Conservation (phyloP, 2,113 vertebrate species). For the Blennius ocellaris region DNA sequence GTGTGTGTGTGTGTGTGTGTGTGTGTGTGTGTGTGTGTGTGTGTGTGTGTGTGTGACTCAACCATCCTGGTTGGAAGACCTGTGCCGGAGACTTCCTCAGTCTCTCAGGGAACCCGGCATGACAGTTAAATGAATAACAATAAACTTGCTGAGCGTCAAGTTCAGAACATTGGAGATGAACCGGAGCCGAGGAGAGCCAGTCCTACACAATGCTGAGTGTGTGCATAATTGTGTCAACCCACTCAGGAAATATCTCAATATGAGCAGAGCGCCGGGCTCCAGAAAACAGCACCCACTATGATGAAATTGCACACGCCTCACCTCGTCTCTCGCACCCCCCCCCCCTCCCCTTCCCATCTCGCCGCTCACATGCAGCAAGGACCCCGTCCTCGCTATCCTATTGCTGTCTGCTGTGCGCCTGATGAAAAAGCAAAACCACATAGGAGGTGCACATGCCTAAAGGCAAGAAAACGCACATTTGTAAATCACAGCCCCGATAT, state of each 20-base stretch:
- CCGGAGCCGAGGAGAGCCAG: constrained; percentile 29
- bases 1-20: constrained; percentile 35
- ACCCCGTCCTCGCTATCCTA: constrained; percentile 68
- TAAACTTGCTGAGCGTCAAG: constrained; percentile 69
- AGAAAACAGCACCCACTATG: constrained; percentile 56
- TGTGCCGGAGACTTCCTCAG: constrained; percentile 50
- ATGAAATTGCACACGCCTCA: constrained; percentile 58
- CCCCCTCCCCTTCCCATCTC: constrained; percentile 60
- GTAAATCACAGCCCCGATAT: constrained; percentile 61
- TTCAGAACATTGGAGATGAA: constrained; percentile 64
- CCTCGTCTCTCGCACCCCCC: constrained; percentile 12
- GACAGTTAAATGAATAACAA: constrained; percentile 79
- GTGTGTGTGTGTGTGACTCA: constrained; percentile 47
- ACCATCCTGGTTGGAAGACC: constrained; percentile 49
- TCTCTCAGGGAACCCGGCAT: constrained; percentile 55
- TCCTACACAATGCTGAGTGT: constrained; percentile 24
- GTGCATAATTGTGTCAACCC: constrained; percentile 42
- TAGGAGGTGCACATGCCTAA: constrained; percentile 46
- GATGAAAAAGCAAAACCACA: constrained; percentile 73
- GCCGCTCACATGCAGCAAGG: constrained; percentile 68
- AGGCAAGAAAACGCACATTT: constrained; percentile 66
- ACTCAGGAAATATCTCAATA: constrained; percentile 67
- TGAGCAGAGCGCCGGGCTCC: constrained; percentile 39
- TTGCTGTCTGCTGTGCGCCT: constrained; percentile 78
- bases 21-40: constrained; percentile 19